Conservation (phyloP, 2,113 vertebrate species). For the Indicator maculatus region DNA sequence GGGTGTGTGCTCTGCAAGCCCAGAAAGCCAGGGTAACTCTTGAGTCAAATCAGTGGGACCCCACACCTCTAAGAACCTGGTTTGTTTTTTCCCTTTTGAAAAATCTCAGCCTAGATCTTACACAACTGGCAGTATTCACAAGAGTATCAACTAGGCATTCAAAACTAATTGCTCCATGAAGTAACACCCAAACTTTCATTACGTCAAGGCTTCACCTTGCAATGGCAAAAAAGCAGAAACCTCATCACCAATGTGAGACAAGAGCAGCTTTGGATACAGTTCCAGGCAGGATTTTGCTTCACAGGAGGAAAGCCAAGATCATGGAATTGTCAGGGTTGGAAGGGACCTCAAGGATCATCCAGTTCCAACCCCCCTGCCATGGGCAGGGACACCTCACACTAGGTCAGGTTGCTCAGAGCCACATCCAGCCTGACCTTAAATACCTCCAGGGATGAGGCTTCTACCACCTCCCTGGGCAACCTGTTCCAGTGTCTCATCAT, state of each 20-base stretch:
- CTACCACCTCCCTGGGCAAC: too few relatives aligned
- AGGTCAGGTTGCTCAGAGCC: too few relatives aligned
- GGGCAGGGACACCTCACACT: too few relatives aligned
- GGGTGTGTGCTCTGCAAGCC: too few relatives aligned
- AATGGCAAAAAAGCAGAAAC: not conserved
- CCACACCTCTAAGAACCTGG: not conserved
- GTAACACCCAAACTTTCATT: not conserved
- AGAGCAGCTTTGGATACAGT: not conserved
- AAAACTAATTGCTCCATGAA: not conserved
- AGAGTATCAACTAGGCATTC: constrained; percentile 15
- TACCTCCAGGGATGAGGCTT: too few relatives aligned
- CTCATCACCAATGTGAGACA: not conserved
- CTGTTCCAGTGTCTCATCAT: too few relatives aligned
- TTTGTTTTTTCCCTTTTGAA: not conserved
- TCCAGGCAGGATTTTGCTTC: not conserved
- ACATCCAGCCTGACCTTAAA: too few relatives aligned
- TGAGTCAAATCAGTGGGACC: not conserved
- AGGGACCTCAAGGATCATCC: too few relatives aligned
- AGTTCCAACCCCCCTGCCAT: too few relatives aligned
- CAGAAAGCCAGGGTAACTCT: not conserved
- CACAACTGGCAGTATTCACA: not conserved
- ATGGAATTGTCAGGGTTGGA: too few relatives aligned
- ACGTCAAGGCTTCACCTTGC: not conserved
- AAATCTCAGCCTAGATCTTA: not conserved
- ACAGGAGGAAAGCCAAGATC: constrained; percentile 1